Percentiles rank a stretch among this genome's conserved stretches.
Evolutionary conservation across 2,113 vertebrate species (phyloP).

Genomic region (Zingel zingel): DNA sequence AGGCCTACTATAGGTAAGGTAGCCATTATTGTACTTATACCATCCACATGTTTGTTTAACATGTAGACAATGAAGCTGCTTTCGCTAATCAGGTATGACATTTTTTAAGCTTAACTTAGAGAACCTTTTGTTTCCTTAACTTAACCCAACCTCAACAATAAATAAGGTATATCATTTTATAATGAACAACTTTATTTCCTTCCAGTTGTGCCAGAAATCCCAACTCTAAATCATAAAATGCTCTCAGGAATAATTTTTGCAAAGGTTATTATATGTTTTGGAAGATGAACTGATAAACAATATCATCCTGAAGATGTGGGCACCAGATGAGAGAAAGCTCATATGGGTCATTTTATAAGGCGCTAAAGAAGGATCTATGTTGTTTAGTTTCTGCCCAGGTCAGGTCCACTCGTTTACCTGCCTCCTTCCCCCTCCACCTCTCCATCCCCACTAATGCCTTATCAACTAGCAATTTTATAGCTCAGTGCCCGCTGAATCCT

Average conservation of each 20-base stretch:
- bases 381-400: not conserved
- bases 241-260: not conserved
- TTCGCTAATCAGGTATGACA: no score
- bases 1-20: no score
- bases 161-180: no score
- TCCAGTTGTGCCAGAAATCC: not conserved
- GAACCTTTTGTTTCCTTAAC: not conserved
- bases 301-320: not conserved
- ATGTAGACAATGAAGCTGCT: no score
- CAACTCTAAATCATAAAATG: not conserved
- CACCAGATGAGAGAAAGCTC: not conserved
- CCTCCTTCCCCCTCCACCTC: conserved; percentile 39
- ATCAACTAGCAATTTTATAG: conserved; percentile 73
- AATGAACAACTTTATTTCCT: no score
- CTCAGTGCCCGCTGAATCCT: conserved; percentile 58
- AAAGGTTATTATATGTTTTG: not conserved
- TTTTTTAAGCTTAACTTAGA: no score
- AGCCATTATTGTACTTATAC: no score
- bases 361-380: not conserved
- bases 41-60: no score
- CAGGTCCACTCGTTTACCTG: conserved; percentile 19
- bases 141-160: not conserved
- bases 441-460: conserved; percentile 58
- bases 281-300: not conserved
- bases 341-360: not conserved